A percentile compares a stretch with the other conserved stretches of the same genome.
Conservation (phyloP, 2,888 invertebrate genomes). For the Chymomyza caudatula region DNA sequence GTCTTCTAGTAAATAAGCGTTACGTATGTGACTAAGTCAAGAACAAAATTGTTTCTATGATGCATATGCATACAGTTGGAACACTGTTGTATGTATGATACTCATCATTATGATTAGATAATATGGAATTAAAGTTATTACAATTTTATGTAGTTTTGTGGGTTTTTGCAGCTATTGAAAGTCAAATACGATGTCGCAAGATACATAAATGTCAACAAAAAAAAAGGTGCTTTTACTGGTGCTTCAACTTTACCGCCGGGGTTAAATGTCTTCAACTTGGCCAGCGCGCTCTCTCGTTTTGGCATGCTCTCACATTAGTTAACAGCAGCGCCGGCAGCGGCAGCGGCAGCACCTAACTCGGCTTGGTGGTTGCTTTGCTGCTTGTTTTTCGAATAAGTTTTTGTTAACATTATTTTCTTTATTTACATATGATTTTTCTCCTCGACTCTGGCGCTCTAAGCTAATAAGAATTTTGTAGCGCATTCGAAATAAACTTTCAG, state of each 20-base stretch:
- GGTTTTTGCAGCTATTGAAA: no score
- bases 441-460: not conserved
- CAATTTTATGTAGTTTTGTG: no score
- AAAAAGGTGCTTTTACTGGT: no score
- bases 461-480: not conserved
- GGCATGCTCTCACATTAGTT: not conserved
- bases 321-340: not conserved
- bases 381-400: not conserved
- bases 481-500: not conserved
- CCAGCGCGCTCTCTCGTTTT: not conserved
- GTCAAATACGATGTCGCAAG: no score
- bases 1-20: no score
- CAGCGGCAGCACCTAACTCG: not conserved
- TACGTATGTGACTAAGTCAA: no score
- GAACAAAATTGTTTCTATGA: no score
- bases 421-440: not conserved
- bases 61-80: no score
- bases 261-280: not conserved
- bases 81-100: no score
- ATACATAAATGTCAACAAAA: no score
- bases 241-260: conserved; percentile 9
- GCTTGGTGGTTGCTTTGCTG: not conserved
- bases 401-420: not conserved
- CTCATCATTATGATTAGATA: no score
- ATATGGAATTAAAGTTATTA: no score